phyloP scores from a whole-genome alignment of 1,140 invertebrate species.

The Sitophilus oryzae region DNA sequence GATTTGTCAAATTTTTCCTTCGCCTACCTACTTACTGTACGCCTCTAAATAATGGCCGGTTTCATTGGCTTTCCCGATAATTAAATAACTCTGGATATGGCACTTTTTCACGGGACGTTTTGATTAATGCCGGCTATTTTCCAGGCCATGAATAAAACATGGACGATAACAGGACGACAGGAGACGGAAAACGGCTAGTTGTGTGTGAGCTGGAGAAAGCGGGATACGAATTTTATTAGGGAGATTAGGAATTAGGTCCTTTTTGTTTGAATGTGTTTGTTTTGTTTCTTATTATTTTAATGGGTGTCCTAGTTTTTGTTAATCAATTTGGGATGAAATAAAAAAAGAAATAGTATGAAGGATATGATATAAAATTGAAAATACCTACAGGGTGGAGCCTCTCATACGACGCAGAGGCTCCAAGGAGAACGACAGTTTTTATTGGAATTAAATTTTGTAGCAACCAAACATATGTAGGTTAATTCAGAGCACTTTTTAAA shows the following conservation, averaged over 20 bases:
- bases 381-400: too few relatives aligned
- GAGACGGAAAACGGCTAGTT: conserved; percentile 5
- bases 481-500: too few relatives aligned
- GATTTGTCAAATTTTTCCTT: conserved; percentile 23
- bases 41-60: conserved; percentile 24
- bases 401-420: too few relatives aligned
- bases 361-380: too few relatives aligned
- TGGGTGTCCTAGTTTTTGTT: too few relatives aligned
- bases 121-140: conserved; percentile 21
- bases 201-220: conserved; percentile 1
- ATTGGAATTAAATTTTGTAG: too few relatives aligned
- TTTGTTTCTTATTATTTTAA: too few relatives aligned
- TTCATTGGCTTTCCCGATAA: conserved; percentile 24
- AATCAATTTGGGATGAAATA: too few relatives aligned
- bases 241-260: background rate
- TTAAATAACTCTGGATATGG: conserved; percentile 26
- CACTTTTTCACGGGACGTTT: conserved; percentile 21
- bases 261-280: too few relatives aligned
- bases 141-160: conserved; percentile 21
- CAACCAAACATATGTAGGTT: too few relatives aligned
- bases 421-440: too few relatives aligned
- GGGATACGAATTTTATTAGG: background rate
- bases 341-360: too few relatives aligned
- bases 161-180: conserved; percentile 12
- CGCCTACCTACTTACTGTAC: conserved; percentile 15